These are phyloP conservation scores for Xiphophorus hellerii DNA, from an alignment of 2,113 vertebrate genomes.

Conservation along the genomic window DNA sequence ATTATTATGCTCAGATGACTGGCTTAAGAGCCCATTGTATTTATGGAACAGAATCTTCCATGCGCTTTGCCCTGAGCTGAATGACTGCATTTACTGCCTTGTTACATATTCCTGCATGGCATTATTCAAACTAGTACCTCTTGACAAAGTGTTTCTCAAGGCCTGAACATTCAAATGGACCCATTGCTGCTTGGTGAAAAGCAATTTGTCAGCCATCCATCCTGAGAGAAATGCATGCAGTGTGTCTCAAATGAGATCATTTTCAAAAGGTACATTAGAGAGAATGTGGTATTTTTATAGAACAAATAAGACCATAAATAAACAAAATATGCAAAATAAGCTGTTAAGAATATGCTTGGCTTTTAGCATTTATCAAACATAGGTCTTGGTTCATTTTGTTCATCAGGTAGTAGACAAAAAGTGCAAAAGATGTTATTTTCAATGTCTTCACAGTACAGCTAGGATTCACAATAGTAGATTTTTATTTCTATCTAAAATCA, in stretches of 20 bases:
- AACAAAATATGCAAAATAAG: neutral
- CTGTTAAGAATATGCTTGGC: neutral
- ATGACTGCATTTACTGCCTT: constrained; percentile 29
- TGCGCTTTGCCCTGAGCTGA: constrained; percentile 38
- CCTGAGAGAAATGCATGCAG: neutral
- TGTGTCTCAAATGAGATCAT: neutral
- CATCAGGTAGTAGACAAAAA: neutral
- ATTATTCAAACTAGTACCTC: constrained; percentile 33
- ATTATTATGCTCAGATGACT: constrained; percentile 39
- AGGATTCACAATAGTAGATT: neutral
- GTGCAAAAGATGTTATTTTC: neutral
- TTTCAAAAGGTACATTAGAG: neutral
- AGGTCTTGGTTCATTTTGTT: neutral
- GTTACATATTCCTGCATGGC: constrained; percentile 33
- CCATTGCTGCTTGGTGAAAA: constrained; percentile 10
- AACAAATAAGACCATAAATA: neutral
- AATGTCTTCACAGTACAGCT: neutral
- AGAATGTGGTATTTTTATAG: neutral
- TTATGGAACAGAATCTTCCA: constrained; percentile 36
- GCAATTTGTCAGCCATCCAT: neutral
- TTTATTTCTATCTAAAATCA: neutral
- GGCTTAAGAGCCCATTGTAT: constrained; percentile 42
- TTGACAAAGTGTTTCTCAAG: constrained; percentile 17
- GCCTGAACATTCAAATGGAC: constrained; percentile 26
- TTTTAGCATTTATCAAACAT: neutral